phyloP scores from a whole-genome alignment of 1,140 invertebrate genomes.

The Drosophila virilis region DNA sequence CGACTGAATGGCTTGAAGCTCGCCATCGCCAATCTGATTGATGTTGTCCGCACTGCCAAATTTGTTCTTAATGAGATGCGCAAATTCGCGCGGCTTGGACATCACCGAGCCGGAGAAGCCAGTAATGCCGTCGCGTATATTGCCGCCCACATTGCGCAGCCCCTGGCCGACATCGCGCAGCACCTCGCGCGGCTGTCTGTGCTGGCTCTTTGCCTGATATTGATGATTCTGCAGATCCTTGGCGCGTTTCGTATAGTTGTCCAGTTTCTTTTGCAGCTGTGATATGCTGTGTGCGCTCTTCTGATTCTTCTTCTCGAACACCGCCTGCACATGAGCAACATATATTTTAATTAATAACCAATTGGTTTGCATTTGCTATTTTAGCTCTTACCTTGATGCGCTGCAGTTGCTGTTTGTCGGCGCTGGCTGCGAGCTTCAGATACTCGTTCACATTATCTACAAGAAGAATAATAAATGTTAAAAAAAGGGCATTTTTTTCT shows the following conservation, averaged over 20 bases:
- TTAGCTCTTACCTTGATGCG: conserved; percentile 90
- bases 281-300: conserved; percentile 97
- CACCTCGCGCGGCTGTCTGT: conserved; percentile 95
- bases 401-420: conserved; percentile 95
- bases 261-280: conserved; percentile 96
- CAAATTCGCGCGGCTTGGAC: conserved; percentile 97
- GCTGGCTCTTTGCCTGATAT: conserved; percentile 84
- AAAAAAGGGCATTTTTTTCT: too few relatives aligned
- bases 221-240: conserved; percentile 85
- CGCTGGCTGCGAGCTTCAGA: conserved; percentile 94
- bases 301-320: conserved; percentile 99
- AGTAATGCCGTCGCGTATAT: conserved; percentile 96
- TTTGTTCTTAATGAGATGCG: conserved; percentile 97
- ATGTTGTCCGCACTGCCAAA: conserved; percentile 99
- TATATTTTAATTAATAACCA: background rate
- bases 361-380: background rate
- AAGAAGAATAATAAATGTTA: background rate
- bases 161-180: conserved; percentile 97
- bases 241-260: conserved; percentile 93
- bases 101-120: conserved; percentile 96
- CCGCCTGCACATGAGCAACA: conserved; percentile 85
- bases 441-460: conserved; percentile 98
- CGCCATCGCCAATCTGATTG: conserved; percentile 88
- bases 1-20: conserved; percentile 62
- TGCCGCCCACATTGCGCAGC: conserved; percentile 96